phyloP scores from a whole-genome alignment of 2,797 vertebrate genomes.

The Amazonetta brasiliensis region DNA sequence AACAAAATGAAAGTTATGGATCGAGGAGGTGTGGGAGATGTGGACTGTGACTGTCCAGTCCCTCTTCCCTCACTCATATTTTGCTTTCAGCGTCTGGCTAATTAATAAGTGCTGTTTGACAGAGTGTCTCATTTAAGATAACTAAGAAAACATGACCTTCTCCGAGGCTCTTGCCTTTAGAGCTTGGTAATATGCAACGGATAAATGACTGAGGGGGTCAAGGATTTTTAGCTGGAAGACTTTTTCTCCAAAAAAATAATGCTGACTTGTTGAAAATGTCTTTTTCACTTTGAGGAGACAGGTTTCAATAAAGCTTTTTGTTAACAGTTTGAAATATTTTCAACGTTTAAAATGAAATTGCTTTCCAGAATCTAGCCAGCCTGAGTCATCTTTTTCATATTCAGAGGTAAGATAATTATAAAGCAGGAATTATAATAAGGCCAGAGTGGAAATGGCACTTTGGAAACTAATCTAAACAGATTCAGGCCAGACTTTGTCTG shows the following conservation, averaged over 20 bases:
- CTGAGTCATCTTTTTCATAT: neutral
- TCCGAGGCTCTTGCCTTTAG: neutral
- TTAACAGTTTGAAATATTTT: neutral
- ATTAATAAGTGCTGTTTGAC: neutral
- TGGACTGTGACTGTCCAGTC: neutral
- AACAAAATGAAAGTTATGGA: neutral
- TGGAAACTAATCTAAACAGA: neutral
- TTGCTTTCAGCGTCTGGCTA: neutral
- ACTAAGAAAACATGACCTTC: neutral
- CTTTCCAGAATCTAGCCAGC: neutral
- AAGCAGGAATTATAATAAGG: neutral
- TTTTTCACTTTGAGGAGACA: neutral
- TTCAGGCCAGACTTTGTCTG: neutral
- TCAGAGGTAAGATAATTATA: neutral
- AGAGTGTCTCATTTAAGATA: neutral
- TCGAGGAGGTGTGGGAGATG: neutral
- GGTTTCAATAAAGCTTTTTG: neutral
- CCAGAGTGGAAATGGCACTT: neutral
- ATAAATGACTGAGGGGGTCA: neutral
- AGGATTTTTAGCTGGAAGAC: neutral
- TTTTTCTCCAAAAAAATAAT: accelerated
- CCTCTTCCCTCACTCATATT: neutral
- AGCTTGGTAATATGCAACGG: neutral
- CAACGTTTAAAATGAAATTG: neutral
- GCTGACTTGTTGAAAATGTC: neutral